These are phyloP conservation scores for Rhyzopertha dominica DNA, from an alignment of 1,140 invertebrate genomes.

Conservation along the genomic window DNA sequence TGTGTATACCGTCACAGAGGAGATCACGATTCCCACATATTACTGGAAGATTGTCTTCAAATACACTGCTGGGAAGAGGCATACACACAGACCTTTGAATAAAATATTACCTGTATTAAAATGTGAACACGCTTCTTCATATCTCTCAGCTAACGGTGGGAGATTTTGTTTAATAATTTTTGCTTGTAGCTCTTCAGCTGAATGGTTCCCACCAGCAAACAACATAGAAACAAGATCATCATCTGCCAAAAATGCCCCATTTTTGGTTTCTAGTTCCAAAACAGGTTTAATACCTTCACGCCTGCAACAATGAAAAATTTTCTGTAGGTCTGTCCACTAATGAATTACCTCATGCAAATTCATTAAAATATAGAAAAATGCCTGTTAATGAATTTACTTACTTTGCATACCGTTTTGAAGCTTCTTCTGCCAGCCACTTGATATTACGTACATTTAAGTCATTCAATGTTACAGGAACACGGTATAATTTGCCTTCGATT, in stretches of 20 bases:
- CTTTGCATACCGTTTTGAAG: constrained; percentile 65
- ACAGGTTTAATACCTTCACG: constrained; percentile 59
- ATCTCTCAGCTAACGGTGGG: constrained; percentile 56
- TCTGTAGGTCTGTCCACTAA: too few relatives aligned
- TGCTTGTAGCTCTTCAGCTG: constrained; percentile 51
- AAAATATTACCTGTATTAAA: constrained; percentile 54
- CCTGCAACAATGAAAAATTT: constrained; percentile 43
- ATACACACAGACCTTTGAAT: too few relatives aligned
- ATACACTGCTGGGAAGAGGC: too few relatives aligned
- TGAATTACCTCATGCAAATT: constrained; percentile 1
- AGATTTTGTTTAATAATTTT: constrained; percentile 60
- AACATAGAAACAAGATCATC: constrained; percentile 57
- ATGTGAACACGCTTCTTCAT: constrained; percentile 58
- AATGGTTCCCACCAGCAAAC: constrained; percentile 46
- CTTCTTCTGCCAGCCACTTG: constrained; percentile 65
- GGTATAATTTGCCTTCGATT: constrained; percentile 57
- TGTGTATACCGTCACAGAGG: too few relatives aligned
- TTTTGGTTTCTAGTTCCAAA: constrained; percentile 59
- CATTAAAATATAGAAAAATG: constrained; percentile 3
- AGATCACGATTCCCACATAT: too few relatives aligned
- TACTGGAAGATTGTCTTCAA: too few relatives aligned
- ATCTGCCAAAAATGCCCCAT: constrained; percentile 61
- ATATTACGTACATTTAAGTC: constrained; percentile 56
- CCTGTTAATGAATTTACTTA: constrained; percentile 8
- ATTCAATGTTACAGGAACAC: constrained; percentile 57